Evolutionary conservation across 2,797 vertebrate species (phyloP).

Genomic region (Sebastes hubbsi): DNA sequence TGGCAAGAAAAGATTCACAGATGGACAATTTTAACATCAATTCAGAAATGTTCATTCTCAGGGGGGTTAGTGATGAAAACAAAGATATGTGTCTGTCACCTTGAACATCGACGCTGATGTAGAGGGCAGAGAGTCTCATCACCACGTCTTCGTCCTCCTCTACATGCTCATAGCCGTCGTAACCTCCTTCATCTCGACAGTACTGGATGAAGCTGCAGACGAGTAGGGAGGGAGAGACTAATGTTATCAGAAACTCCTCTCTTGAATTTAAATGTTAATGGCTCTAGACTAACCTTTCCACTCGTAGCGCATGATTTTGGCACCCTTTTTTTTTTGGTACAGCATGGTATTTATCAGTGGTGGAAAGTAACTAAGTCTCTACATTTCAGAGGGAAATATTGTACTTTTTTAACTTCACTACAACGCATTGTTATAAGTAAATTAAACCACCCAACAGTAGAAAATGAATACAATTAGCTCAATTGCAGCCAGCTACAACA

Average conservation of each 20-base stretch:
- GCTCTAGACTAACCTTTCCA: too few relatives aligned
- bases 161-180: slow-evolving; percentile 20
- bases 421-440: too few relatives aligned
- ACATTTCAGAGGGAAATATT: too few relatives aligned
- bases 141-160: slow-evolving; percentile 37
- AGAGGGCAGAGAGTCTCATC: slow-evolving; percentile 7
- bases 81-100: slow-evolving; percentile 16
- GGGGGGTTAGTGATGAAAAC: background rate
- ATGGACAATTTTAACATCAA: background rate
- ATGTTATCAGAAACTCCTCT: background rate
- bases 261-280: background rate
- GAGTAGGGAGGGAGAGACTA: background rate
- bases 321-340: too few relatives aligned
- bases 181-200: slow-evolving; percentile 70
- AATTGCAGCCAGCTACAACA: too few relatives aligned
- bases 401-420: too few relatives aligned
- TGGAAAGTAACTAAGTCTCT: too few relatives aligned
- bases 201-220: slow-evolving; percentile 78
- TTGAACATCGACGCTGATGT: background rate
- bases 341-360: too few relatives aligned
- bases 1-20: background rate
- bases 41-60: background rate
- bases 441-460: too few relatives aligned
- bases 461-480: too few relatives aligned
- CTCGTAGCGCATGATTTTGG: too few relatives aligned